Base-by-base conservation (phyloP, 1,140 invertebrate species). In the Cotesia vestalis region DNA sequence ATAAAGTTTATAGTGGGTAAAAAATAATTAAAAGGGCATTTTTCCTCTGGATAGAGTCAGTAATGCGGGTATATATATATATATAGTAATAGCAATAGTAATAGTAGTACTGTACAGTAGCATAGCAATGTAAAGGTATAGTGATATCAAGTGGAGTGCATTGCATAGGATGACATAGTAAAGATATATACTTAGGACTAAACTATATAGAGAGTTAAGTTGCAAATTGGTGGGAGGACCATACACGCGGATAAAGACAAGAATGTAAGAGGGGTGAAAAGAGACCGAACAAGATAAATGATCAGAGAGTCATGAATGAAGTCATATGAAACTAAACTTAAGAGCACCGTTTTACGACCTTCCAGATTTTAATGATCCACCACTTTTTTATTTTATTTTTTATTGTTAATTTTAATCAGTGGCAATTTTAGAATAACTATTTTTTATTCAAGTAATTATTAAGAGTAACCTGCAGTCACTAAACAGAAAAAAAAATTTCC, bases 181-280 rank as follows among this genome's bases (percentile, higher is more conserved):
- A 75, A 73, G 67, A 66, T 46, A 69, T 53, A 57, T 20, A 57
- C 53, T 57, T 20, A 27, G 27, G 3, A 27, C 11, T 46, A 46
- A 46, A 11, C 40, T 46, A 27, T 27, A 27, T 3, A 27, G 40
- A 46, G 40, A 46, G 4, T 46, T 8, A 46, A 62, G 8, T 27
- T 51, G 84, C 81, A 80, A 76, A 67, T 79, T 78, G 77, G 79
- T 78, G 66, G 20, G 66, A 69, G 20, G 74, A 20, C 17, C 53
- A 82, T 80, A 84, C 84, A 86, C 85, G 87, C 87, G 80, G 68
- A 76, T 60, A 63, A 75, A 72, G 76, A 80, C 84, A 84, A 84
- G 83, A 84, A 86, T 83, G 83, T 82, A 80, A 71, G 83, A 84
- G 83, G 81, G 83, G 81, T 69, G 66, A 74, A 53, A 73, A 62